Conservation (phyloP, 2,113 vertebrate genomes). For the Esox niger region DNA sequence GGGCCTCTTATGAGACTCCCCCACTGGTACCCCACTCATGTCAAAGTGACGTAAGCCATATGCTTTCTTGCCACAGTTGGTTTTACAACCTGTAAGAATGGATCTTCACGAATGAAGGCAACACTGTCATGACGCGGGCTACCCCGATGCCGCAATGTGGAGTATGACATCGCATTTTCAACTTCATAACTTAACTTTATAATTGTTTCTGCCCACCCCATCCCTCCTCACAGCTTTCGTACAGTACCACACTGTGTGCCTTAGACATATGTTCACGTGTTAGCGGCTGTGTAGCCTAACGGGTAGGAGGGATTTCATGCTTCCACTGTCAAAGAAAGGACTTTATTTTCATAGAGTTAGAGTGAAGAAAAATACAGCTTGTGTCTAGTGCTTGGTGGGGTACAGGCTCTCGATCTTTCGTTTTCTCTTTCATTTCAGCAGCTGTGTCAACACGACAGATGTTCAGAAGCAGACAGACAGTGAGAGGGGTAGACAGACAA, state of each 20-base stretch:
- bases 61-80: too few relatives aligned
- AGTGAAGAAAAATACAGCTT: conserved; percentile 66
- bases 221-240: conserved; percentile 37
- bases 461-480: conserved; percentile 48
- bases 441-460: conserved; percentile 78
- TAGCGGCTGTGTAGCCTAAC: conserved; percentile 55
- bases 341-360: conserved; percentile 62
- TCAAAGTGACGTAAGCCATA: too few relatives aligned
- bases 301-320: conserved; percentile 41
- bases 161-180: too few relatives aligned
- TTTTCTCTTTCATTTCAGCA: conserved; percentile 72
- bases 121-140: too few relatives aligned
- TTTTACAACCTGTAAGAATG: too few relatives aligned
- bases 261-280: conserved; percentile 54
- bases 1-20: too few relatives aligned
- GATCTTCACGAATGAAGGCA: too few relatives aligned
- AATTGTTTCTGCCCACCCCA: neutral
- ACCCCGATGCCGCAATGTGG: too few relatives aligned
- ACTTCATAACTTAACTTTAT: too few relatives aligned
- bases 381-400: conserved; percentile 54
- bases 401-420: conserved; percentile 8
- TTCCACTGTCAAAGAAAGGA: conserved; percentile 63
- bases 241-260: conserved; percentile 30
- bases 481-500: neutral
- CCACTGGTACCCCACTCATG: too few relatives aligned